phyloP scores from a whole-genome alignment of 2,888 invertebrate species.

The Aplocera efformata region DNA sequence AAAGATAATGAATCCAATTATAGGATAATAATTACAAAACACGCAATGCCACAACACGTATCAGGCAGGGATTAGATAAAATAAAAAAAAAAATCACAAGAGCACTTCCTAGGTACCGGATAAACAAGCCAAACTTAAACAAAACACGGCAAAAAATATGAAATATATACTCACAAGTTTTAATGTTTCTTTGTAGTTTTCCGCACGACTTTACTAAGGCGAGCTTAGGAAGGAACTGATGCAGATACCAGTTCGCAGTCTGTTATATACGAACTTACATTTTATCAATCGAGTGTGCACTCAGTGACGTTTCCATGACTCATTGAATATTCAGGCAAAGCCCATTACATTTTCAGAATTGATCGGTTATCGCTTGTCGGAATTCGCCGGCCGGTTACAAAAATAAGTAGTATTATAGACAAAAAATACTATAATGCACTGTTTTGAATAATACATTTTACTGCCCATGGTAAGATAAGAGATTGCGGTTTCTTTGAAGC shows the following conservation, averaged over 20 bases:
- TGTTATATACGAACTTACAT: slow-evolving; percentile 22
- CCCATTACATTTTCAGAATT: slow-evolving; percentile 18
- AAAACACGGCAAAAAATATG: neutral
- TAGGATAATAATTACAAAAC: too few relatives aligned
- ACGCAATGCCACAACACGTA: too few relatives aligned
- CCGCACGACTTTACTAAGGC: slow-evolving; percentile 14
- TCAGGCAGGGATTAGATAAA: too few relatives aligned
- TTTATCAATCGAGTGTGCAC: slow-evolving; percentile 16
- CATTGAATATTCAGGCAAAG: slow-evolving; percentile 9
- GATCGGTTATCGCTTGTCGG: slow-evolving; percentile 13
- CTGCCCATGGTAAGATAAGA: slow-evolving; percentile 1
- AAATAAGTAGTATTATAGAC: slow-evolving; percentile 12
- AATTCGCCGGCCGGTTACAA: slow-evolving; percentile 13
- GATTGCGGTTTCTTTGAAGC: slow-evolving; percentile 18
- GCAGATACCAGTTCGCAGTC: slow-evolving; percentile 5
- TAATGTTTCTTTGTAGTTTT: neutral
- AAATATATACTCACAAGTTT: slow-evolving; percentile 12
- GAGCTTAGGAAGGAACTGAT: slow-evolving; percentile 22
- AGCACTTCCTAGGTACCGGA: neutral
- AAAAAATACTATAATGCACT: neutral
- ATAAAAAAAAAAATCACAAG: neutral
- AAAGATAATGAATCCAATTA: too few relatives aligned
- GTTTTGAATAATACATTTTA: slow-evolving; percentile 4
- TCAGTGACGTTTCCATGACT: slow-evolving; percentile 22
- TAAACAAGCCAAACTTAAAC: neutral